Conservation (phyloP, 2,113 vertebrate species). For the Corvus moneduloides region DNA sequence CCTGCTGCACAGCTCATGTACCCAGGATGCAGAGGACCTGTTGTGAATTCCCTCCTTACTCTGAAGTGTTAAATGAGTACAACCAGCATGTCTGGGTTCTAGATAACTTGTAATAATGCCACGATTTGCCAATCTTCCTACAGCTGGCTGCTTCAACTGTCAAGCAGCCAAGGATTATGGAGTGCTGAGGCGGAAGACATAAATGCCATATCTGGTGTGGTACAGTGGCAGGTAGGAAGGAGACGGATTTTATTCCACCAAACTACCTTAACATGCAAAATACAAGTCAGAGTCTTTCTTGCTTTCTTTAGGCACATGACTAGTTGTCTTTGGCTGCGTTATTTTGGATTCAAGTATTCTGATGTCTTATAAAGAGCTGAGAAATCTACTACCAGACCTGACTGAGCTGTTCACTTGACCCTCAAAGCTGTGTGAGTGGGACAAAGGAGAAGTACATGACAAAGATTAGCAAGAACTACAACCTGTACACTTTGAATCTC, state of each 20-base stretch:
- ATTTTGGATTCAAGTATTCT: neutral
- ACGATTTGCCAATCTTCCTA: fast-evolving
- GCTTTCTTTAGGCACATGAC: neutral
- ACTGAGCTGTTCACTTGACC: neutral
- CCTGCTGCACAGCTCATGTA: neutral
- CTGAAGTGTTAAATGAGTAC: neutral
- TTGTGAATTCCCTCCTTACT: neutral
- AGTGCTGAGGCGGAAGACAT: neutral
- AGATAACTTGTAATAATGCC: neutral
- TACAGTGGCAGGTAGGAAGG: neutral
- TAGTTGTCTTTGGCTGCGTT: neutral
- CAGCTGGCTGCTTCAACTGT: neutral
- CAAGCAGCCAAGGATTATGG: neutral
- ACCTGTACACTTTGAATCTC: neutral
- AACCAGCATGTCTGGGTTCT: neutral
- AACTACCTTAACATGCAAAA: neutral
- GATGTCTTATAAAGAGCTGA: neutral
- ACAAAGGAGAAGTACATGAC: neutral
- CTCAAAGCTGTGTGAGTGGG: neutral
- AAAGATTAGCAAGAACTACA: neutral
- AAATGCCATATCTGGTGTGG: neutral
- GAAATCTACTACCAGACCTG: neutral
- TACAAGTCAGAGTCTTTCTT: neutral
- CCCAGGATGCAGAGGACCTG: neutral
- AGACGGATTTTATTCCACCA: neutral